Base-by-base conservation (phyloP, 1,140 invertebrate genomes). In the Artemia franciscana region DNA sequence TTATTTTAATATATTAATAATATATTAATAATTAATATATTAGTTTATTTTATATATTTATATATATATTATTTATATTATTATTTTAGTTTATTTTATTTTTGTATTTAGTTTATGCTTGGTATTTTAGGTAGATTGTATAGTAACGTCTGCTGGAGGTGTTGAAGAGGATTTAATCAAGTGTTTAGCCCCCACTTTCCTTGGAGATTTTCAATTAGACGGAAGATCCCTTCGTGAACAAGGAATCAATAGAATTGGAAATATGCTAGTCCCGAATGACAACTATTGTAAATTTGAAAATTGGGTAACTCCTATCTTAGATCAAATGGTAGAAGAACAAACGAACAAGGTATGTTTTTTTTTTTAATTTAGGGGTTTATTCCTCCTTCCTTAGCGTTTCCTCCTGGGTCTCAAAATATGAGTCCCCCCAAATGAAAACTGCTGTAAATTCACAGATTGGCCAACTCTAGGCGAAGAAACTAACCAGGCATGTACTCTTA, bases 131-230 rank as follows among this genome's bases (percentile, higher is more conserved):
- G 79, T 99, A 39, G 96, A 99, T 74, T 94, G 90, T 70, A 80
- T 99, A 65, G 95, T 98, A 0, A 93, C 94, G 30, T 95, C 92
- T 57, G 96, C 94, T 18, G 96, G 96, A 24, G 96, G 96, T 21
- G 79, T 99, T 2, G 96, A 99, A 75, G 96, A 99, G 77, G 96
- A 99, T 77, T 82, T 98, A 30, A 99, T 99, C 51, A 99, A 99
- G 79, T 98, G 95, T 75, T 75, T 99, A 59, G 88, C 86, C 3
- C 88, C 91, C 4, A 97, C 93, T 0, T 95, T 85, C 70, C 68
- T 98, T 24, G 94, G 93, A 26, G 84, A 89, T 71, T 98, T 98
- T 74, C 74, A 83, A 71, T 76, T 96, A 61, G 80, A 81, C 68
- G 95, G 86, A 0, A 81, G 79, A 71, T 74, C 74, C 51, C 76